A percentile compares a stretch with the other conserved stretches of the same genome.
These are phyloP conservation scores for Murina feae DNA, from an alignment of 2,113 vertebrate genomes.

Conservation along the genomic window DNA sequence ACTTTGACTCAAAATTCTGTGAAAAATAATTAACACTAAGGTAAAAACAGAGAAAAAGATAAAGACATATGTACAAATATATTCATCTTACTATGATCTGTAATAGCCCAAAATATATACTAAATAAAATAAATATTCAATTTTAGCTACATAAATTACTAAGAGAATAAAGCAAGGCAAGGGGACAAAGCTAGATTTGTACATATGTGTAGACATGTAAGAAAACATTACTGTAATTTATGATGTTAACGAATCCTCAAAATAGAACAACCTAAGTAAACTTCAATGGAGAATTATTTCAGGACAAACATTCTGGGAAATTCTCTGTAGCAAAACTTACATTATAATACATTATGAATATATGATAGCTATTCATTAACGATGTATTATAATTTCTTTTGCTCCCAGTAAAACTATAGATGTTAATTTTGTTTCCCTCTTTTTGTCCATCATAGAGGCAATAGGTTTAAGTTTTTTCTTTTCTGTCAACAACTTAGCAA, in stretches of 20 bases:
- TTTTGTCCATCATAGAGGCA: not conserved
- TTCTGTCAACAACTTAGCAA: not conserved
- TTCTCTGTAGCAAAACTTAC: not conserved
- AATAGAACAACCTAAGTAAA: not conserved
- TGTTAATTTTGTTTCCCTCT: not conserved
- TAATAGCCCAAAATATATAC: not conserved
- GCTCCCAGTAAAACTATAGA: not conserved
- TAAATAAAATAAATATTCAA: not conserved
- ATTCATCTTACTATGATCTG: not conserved
- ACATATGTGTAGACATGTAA: not conserved
- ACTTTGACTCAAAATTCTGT: not conserved
- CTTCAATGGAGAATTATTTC: not conserved
- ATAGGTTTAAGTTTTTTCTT: not conserved
- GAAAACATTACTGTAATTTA: not conserved
- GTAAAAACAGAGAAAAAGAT: not conserved
- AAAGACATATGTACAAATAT: not conserved
- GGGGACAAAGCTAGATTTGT: not conserved
- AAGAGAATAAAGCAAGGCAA: not conserved
- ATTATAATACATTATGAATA: not conserved
- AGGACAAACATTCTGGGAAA: not conserved
- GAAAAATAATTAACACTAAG: not conserved
- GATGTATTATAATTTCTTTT: not conserved
- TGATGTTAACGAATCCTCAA: not conserved
- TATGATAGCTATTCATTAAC: not conserved
- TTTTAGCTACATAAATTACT: not conserved